Percentiles rank a stretch among this genome's conserved stretches.
These are phyloP conservation scores for Pseudococcus jackbeardsleyi DNA, from an alignment of 2,888 invertebrate genomes.

Conservation along the genomic window DNA sequence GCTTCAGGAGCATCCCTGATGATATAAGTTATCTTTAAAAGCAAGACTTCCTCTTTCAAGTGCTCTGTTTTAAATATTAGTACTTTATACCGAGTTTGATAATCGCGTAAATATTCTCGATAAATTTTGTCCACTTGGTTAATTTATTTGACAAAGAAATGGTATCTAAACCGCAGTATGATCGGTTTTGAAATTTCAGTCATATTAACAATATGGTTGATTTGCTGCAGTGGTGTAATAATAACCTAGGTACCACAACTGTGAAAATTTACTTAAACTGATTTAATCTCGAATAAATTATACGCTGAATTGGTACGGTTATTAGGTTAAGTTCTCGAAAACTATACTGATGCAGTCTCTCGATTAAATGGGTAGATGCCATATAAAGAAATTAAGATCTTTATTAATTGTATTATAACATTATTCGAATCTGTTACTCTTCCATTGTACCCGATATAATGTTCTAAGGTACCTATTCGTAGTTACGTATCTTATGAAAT, in stretches of 20 bases:
- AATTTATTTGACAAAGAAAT: too few relatives aligned
- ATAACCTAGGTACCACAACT: background rate
- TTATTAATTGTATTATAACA: slow-evolving; percentile 21
- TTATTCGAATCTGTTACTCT: background rate
- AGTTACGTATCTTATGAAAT: too few relatives aligned
- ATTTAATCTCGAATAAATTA: slow-evolving; percentile 17
- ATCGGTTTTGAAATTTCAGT: background rate
- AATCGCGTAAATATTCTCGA: too few relatives aligned
- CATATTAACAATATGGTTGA: background rate
- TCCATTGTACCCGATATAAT: background rate
- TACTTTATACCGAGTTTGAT: too few relatives aligned
- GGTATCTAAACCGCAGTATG: too few relatives aligned
- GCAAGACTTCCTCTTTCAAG: too few relatives aligned
- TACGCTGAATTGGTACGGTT: background rate
- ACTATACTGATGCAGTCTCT: background rate
- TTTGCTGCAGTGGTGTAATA: background rate
- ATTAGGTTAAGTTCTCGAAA: background rate
- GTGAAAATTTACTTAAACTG: slow-evolving; percentile 14
- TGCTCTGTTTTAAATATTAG: too few relatives aligned
- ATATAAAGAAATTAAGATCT: slow-evolving; percentile 3
- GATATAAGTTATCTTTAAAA: too few relatives aligned
- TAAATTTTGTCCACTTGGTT: too few relatives aligned
- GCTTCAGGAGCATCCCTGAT: too few relatives aligned
- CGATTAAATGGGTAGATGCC: background rate
- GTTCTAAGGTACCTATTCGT: too few relatives aligned